Base-by-base conservation (phyloP, 2,888 invertebrate species). In the Chloromyia formosa region DNA sequence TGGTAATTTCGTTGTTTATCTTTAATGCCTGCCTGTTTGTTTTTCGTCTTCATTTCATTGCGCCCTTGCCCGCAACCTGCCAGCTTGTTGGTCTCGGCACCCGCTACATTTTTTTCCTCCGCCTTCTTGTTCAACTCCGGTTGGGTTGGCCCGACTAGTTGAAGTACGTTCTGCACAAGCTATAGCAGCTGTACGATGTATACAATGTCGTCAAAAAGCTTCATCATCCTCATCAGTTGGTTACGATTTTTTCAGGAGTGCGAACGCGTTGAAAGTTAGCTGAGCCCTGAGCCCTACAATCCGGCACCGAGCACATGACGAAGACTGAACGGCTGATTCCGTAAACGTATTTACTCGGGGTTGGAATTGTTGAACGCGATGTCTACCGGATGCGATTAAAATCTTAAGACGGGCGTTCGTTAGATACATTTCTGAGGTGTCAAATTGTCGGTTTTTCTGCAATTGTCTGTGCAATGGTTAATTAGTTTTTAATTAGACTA, bases 201-300 rank as follows among this genome's bases (percentile, higher is more conserved):
- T 54, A 56, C 40, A 71, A 60, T 73, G 74, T 76, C 76, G 74
- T 76, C 61, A 72, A 72, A 71, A 76, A 76, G 76, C 76, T 76
- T 74, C 71, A 71, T 58, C 76, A 76, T 74, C 74, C 74, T 74
- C 76, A 76, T 76, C 76, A 76, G 76, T 76, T 76, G 68, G 76
- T 76, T 72, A 74, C 74, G 73, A 74, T 74, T 73, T 76, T 75
- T 76, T 74, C 76, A 74, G 72, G 73, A 73, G 74, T 73, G 22
- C 76, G 76, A 72, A 74, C 68, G 75, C 66, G 71, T 71, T 40
- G 40, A 35, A 35, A 35, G 20, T n/a, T 14, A 12, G 27, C 27
- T 27, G 27, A n/a, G 27, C 60, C 23, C n/a, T 60, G 7, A 20
- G 58, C 58, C 1, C 14, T 42, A 10, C 56, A 56, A 56, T 16